A percentile compares a stretch with the other conserved stretches of the same genome.
Conservation (phyloP, 2,113 vertebrate genomes). For the Mesitornis unicolor region DNA sequence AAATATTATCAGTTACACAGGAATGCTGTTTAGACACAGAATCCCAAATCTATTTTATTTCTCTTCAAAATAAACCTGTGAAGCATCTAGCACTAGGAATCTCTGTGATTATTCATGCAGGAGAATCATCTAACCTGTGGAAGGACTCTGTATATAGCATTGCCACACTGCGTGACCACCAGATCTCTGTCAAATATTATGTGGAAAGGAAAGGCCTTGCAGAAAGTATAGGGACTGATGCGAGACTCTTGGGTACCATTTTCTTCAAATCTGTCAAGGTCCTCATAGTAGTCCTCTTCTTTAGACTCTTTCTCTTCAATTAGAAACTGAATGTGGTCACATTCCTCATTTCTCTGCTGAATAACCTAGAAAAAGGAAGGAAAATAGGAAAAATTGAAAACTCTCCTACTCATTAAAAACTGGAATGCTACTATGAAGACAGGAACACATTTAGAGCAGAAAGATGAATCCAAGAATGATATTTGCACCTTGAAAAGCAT, state of each 20-base stretch:
- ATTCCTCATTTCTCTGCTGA: constrained; percentile 94
- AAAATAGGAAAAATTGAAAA: not conserved
- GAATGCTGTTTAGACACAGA: not conserved
- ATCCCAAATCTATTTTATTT: not conserved
- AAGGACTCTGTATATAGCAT: constrained; percentile 95
- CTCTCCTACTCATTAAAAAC: not conserved
- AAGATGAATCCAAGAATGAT: not conserved
- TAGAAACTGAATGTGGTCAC: constrained; percentile 97
- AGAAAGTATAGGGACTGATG: constrained; percentile 97
- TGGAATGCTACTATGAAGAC: not conserved
- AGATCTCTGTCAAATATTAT: constrained; percentile 96
- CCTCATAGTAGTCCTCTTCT: constrained; percentile 95
- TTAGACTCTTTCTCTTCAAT: constrained; percentile 98
- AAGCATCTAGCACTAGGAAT: not conserved
- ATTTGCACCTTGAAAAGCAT: not conserved
- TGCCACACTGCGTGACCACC: constrained; percentile 94
- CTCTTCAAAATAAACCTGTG: not conserved
- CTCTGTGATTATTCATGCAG: not conserved
- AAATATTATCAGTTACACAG: not conserved
- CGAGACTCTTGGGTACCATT: constrained; percentile 95
- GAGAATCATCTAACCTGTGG: constrained; percentile 83
- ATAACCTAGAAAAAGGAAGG: constrained; percentile 81
- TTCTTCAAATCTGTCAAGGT: constrained; percentile 95
- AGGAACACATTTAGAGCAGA: not conserved
- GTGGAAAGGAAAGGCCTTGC: constrained; percentile 98